Conservation (phyloP, 2,797 vertebrate genomes). For the Notamacropus eugenii region DNA sequence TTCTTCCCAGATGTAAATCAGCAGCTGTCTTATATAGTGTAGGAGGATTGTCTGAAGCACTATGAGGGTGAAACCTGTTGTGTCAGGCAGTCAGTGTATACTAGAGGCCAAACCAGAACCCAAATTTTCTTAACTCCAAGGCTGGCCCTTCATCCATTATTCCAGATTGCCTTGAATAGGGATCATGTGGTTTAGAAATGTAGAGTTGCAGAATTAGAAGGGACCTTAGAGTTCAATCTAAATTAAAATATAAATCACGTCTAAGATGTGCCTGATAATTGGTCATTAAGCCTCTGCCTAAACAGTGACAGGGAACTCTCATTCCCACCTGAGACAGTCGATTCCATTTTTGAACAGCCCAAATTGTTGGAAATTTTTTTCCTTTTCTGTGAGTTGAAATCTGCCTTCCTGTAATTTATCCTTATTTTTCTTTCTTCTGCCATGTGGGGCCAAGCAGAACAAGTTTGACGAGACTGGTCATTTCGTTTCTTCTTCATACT, state of each 20-base stretch:
- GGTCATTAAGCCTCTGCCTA: neutral
- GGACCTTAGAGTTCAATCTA: neutral
- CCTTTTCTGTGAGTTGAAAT: neutral
- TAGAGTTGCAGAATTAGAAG: neutral
- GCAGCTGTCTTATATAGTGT: neutral
- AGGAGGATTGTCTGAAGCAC: neutral
- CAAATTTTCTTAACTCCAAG: neutral
- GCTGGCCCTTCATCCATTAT: fast-evolving
- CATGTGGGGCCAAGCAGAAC: neutral
- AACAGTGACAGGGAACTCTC: neutral
- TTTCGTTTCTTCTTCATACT: neutral
- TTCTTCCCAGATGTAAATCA: neutral
- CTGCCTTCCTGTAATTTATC: neutral
- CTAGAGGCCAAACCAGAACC: neutral
- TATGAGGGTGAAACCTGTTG: neutral
- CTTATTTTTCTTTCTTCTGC: neutral
- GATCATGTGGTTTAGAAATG: no score
- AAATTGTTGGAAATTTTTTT: neutral
- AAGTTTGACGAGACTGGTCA: neutral
- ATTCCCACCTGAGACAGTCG: neutral
- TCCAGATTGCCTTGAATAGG: neutral
- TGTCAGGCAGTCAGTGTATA: neutral
- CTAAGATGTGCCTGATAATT: neutral
- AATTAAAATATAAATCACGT: neutral
- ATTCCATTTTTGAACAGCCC: neutral